Base-by-base conservation (phyloP, 2,113 vertebrate genomes). In the Lontra canadensis region DNA sequence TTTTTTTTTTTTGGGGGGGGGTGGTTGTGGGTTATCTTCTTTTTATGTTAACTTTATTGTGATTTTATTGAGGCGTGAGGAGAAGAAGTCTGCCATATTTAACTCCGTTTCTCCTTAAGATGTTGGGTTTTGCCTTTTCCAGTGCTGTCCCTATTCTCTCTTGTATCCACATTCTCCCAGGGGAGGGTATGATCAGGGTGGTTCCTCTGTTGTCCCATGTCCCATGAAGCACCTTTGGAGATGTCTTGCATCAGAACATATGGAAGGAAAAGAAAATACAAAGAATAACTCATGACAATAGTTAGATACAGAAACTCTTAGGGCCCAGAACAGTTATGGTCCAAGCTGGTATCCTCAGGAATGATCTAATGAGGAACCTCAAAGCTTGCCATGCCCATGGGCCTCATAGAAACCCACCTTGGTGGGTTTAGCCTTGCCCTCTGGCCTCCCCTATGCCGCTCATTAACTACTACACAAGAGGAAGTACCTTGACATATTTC, bases 161-260 rank as follows among this genome's bases (percentile, higher is more conserved):
- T 1, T 25, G 1, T 36, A 17, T 0, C 2, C 36, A 57, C 0
- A 5, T 7, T 8, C 42, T 4, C 39, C 9, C 36, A 6, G 6
- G 49, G 12, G 29, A 65, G 20, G 59, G 47, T n/a, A 84, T 49
- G 65, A 52, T 9, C 11, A 42, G 25, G 13, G 2, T 21, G 0
- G 3, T 55, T 39, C 47, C 39, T 93, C 25, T 34, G 12, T 59
- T 20, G 18, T 8, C 11, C 18, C 7, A 55, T 44, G 18, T 61
- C 13, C 36, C 20, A 74, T 69, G 47, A 83, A 88, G 81, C 52
- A 94, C 36, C 55, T 79, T 94, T 17, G 47, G 67, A 23, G 71
- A n/a, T 92, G 44, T 87, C 47, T 21, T 86, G n/a, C 36, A 31
- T 88, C 63, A 89, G 21, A 47, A 49, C 8, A 59, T 79, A 29